Base-by-base conservation (phyloP, 1,140 invertebrate species). In the Hyles euphorbiae region DNA sequence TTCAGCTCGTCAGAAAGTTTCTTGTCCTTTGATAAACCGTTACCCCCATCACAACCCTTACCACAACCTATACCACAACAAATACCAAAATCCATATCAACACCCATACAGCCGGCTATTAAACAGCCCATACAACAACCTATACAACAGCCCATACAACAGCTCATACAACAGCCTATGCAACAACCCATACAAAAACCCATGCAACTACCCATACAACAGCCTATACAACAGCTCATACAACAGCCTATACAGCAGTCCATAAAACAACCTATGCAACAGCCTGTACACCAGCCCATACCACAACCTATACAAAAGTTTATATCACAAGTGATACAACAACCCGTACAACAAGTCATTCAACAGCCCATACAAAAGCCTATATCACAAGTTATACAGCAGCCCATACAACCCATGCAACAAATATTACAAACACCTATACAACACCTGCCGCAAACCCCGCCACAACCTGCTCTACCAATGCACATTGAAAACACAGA, bases 1-100 rank as follows among this genome's bases (percentile, higher is more conserved):
- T 70, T 61, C 60, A 49, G 40, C 1, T 36, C 49, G 48, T 40
- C 59, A 44, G 64, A 78, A 10, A 66, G 72, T 12, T 83, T 70
- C 60, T 59, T 73, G 34, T 54, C 73, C 46, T 80, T 78, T 74
- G 72, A 78, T 65, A 75, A 65, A 58, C 63, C 67, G 47, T n/a
- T 59, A 48, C 58, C 63, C 58, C 22, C 55, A 49, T 40, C 59
- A 11, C 47, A 63, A 58, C 51, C 22, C 22, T 10, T 34, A 53
- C 56, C 49, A 66, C 57, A 46, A 12, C 36, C 36, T 40, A 40
- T 5, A 40, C 36, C 36, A 40, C 22, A 22, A 22, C 22, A 22
- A 22, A 22, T 22, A 22, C 22, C 22, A 22, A 22, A 22, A 22
- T 22, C 22, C 22, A 22, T 22, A 22, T 22, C 22, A 22, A 22